Percentiles rank a stretch among this genome's conserved stretches.
phyloP scores from a whole-genome alignment of 2,797 vertebrate genomes.

The Mycteria americana region DNA sequence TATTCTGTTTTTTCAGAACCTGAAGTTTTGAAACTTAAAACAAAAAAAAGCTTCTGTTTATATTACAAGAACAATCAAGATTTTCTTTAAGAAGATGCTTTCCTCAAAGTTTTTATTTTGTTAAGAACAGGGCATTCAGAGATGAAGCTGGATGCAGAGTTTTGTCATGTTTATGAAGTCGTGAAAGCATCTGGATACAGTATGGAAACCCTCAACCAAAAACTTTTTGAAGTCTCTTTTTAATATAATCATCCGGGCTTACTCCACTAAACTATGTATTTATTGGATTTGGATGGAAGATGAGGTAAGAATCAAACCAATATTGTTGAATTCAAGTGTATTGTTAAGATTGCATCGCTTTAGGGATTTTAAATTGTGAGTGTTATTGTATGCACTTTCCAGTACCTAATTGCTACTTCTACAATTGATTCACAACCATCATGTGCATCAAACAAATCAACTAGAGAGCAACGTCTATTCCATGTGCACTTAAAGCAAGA shows the following conservation, averaged over 20 bases:
- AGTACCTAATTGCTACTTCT: not conserved
- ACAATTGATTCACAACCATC: not conserved
- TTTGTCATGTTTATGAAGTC: not conserved
- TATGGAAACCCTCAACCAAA: not conserved
- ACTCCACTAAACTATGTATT: not conserved
- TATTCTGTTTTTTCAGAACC: not conserved
- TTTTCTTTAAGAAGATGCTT: not conserved
- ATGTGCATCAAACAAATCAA: not conserved
- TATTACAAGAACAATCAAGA: not conserved
- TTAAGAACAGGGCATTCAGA: not conserved
- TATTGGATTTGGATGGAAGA: not conserved
- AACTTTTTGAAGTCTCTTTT: not conserved
- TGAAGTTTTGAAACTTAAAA: not conserved
- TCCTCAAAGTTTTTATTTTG: not conserved
- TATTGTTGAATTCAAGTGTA: not conserved
- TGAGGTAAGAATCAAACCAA: not conserved
- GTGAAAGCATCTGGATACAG: not conserved
- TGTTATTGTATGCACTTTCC: not conserved
- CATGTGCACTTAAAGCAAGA: rapidly evolving
- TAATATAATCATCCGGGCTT: not conserved
- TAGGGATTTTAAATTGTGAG: not conserved
- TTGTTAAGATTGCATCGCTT: not conserved
- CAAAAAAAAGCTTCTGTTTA: rapidly evolving
- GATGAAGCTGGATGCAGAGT: not conserved
- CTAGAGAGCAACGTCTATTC: not conserved